A percentile compares a stretch with the other conserved stretches of the same genome.
phyloP scores from a whole-genome alignment of 2,113 vertebrate genomes.

The Laticauda laticaudata region DNA sequence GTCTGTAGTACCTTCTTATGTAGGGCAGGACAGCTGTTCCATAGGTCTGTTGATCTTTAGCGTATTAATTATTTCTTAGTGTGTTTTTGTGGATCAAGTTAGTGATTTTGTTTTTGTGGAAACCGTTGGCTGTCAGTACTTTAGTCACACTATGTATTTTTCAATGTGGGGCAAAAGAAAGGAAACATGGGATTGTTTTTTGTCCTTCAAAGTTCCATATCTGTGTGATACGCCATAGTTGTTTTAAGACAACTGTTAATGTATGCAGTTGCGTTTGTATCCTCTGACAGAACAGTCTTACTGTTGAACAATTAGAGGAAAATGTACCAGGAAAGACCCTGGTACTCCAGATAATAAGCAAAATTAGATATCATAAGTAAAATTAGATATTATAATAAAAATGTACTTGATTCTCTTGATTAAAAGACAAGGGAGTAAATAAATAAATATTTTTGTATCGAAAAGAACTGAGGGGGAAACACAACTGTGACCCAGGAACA shows the following conservation, averaged over 20 bases:
- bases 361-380: neutral
- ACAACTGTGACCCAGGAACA: neutral
- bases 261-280: neutral
- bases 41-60: no score
- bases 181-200: neutral
- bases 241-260: neutral
- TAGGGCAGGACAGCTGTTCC: no score
- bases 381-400: neutral
- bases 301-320: neutral
- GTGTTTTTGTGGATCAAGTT: no score
- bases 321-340: neutral
- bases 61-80: no score
- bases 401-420: neutral
- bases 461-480: neutral
- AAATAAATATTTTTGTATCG: neutral
- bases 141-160: neutral
- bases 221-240: neutral
- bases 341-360: neutral
- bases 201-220: neutral
- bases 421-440: neutral
- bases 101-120: no score
- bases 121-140: no score
- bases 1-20: no score
- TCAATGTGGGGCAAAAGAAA: neutral
- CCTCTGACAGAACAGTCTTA: neutral